Percentiles rank a stretch among this genome's conserved stretches.
These are phyloP conservation scores for Dusona sp. DNA, from an alignment of 2,888 invertebrate species.

Conservation along the genomic window DNA sequence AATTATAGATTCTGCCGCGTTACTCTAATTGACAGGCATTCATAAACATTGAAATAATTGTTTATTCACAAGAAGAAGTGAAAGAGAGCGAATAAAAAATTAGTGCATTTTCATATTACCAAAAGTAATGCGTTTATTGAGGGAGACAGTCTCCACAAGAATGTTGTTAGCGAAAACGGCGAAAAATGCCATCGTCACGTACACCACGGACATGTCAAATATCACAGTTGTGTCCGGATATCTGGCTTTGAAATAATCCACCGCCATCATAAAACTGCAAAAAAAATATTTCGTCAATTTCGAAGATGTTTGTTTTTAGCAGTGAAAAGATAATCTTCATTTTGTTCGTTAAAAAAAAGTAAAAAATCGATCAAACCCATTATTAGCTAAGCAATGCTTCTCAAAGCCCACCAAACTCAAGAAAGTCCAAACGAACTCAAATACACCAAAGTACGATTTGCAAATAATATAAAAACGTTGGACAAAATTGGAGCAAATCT, in stretches of 20 bases:
- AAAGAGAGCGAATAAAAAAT: not conserved
- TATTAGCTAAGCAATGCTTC: not conserved
- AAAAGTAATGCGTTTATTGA: constrained; percentile 94
- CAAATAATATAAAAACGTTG: not conserved
- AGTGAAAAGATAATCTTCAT: not conserved
- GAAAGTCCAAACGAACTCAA: not conserved
- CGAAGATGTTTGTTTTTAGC: no score
- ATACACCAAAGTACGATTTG: not conserved
- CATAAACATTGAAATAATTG: not conserved
- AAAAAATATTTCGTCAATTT: constrained; percentile 50
- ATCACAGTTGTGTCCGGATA: constrained; percentile 94
- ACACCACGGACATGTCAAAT: constrained; percentile 96
- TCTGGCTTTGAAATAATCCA: constrained; percentile 95
- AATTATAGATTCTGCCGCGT: not conserved
- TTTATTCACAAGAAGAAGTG: not conserved
- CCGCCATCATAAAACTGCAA: constrained; percentile 95
- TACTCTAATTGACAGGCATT: not conserved
- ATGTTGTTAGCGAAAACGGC: constrained; percentile 95
- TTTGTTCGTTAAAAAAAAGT: not conserved
- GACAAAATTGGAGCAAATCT: not conserved
- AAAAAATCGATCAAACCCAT: not conserved
- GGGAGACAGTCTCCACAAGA: constrained; percentile 92
- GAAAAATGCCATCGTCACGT: constrained; percentile 95
- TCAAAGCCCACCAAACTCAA: not conserved
- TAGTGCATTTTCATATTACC: constrained; percentile 85